Conservation (phyloP, 2,888 invertebrate species). For the Miltochrista miniata region DNA sequence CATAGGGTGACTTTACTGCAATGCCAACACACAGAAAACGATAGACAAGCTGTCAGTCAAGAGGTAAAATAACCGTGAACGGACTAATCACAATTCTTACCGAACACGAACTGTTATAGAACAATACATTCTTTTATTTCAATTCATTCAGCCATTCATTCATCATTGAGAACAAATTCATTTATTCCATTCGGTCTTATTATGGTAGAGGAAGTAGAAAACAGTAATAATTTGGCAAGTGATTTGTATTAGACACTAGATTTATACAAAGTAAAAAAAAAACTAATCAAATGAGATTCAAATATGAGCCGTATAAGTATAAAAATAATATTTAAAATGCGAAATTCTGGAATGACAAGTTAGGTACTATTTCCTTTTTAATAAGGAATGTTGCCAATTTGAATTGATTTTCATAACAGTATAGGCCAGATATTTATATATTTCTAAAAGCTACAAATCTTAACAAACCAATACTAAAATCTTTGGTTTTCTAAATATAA, state of each 20-base stretch:
- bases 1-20: no score
- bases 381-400: slow-evolving; percentile 34
- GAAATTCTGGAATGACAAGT: slow-evolving; percentile 36
- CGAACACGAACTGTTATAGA: background rate
- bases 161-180: background rate
- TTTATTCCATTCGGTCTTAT: background rate
- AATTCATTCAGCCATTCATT: background rate
- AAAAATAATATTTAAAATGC: slow-evolving; percentile 29
- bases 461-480: slow-evolving; percentile 51
- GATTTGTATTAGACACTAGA: no score
- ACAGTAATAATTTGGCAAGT: slow-evolving; percentile 36
- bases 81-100: no score
- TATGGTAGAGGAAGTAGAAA: slow-evolving; percentile 25
- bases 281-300: slow-evolving; percentile 38
- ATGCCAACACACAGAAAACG: no score
- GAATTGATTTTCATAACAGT: slow-evolving; percentile 6
- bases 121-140: background rate
- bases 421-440: slow-evolving; percentile 14
- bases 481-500: slow-evolving; percentile 59
- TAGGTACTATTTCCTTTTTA: slow-evolving; percentile 6
- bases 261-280: slow-evolving; percentile 18
- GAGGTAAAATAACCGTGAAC: no score
- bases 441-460: slow-evolving; percentile 20
- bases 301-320: slow-evolving; percentile 29
- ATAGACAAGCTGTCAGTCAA: no score